Evolutionary conservation across 2,888 invertebrate genomes (phyloP), one percentile per base, ranked within the genome.

Genomic region (Dolichomitus sp.): DNA sequence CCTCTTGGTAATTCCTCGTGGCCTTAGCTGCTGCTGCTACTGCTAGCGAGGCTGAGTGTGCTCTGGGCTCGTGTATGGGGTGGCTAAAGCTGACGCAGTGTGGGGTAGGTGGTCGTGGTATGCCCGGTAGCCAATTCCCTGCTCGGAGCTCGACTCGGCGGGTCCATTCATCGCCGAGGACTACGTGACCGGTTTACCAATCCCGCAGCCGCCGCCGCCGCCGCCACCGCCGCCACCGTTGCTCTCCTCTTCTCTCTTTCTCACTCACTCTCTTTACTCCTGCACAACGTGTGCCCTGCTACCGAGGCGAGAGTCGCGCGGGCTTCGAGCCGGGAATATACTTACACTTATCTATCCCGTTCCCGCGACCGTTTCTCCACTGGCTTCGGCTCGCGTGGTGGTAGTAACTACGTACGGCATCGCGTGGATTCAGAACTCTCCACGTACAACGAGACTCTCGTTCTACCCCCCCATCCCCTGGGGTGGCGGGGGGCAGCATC

Each of bases 151-250:
- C 91, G 91, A 91, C 91, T 92, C 93, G 93, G 91, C 91, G 92
- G 93, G 92, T 93, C 93, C 93, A 93, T 93, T 93, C 93, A 93
- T 93, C 92, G 93, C 92, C 89, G 92, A 87, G 91, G 90, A 91
- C 91, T 93, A 93, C 93, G 93, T 93, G 93, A 93, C 93, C 92
- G 91, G 93, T 92, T 92, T 93, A 90, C 92, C 90, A 92, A 93
- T 92, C 90, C 90, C 85, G 87, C 91, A 90, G 89, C 80, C 70
- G 54, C 81, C 85, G 78, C 61, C 59, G 19, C 30, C 52, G n/a
- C 90, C 85, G 87, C 91, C 90, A 88, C 80, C 70, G 54, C 81
- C 85, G 78, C 61, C 59, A n/a, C 30, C 52, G 52, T 78, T 52
- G 69, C 75, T 66, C 81, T 45, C 73, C 66, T 52, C 40, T 57